Percentiles rank a stretch among this genome's conserved stretches.
Conservation (phyloP, 2,888 invertebrate species). For the Meandrusa payeni region DNA sequence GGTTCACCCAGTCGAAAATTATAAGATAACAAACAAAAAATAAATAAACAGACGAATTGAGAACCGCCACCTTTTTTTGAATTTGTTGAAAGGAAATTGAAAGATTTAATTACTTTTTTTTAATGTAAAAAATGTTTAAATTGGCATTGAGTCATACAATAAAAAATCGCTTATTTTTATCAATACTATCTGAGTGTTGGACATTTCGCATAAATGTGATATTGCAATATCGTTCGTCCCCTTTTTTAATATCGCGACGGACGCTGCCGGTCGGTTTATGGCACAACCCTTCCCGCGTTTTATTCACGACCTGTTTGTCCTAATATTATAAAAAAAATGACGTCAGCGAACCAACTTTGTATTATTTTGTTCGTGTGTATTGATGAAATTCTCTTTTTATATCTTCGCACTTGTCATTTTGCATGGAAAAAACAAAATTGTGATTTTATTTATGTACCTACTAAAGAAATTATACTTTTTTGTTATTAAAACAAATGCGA, state of each 20-base stretch:
- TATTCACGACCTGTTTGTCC: constrained; percentile 80
- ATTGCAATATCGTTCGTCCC: constrained; percentile 80
- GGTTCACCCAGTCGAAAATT: no score
- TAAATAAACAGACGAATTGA: no score
- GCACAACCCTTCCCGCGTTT: constrained; percentile 79
- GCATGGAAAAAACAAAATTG: no score
- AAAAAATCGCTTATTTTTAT: constrained; percentile 81
- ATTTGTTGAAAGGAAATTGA: no score
- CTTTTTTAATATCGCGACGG: constrained; percentile 80
- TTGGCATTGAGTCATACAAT: constrained; percentile 63
- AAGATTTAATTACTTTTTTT: no score
- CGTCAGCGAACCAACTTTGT: constrained; percentile 60
- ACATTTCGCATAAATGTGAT: constrained; percentile 81
- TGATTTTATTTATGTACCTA: no score
- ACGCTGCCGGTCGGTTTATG: constrained; percentile 76
- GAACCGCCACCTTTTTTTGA: no score
- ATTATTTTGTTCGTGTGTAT: constrained; percentile 7
- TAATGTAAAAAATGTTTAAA: neutral
- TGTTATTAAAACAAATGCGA: no score
- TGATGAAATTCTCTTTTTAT: constrained; percentile 7
- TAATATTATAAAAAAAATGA: constrained; percentile 78
- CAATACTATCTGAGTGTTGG: constrained; percentile 79
- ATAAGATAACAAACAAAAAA: no score
- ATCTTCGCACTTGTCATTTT: no score
- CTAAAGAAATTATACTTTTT: no score